Base-by-base conservation (phyloP, 1,140 invertebrate genomes). In the Hermetia illucens region DNA sequence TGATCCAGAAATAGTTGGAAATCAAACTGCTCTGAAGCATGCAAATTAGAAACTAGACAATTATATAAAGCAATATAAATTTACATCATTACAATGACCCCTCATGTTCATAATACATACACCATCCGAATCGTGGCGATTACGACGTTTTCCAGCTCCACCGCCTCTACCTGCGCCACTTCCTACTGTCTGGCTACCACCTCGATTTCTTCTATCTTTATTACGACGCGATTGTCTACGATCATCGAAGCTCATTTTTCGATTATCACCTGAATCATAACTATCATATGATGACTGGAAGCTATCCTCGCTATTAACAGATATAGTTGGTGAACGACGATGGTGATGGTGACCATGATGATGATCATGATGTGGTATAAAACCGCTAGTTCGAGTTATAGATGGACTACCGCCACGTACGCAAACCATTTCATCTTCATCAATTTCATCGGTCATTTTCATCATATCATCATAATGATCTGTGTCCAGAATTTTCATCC, bases 351-450 rank as follows among this genome's bases (percentile, higher is more conserved):
- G 44, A 5, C 42, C 42, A 12, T 40, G 31, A 36, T 37, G 19
- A 19, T 21, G 16, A 35, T 4, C 24, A 9, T 27, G 8, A 27
- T 8, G 24, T 27, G 24, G 24, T 27, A 27, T 8, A 27, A 27
- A 8, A 27, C 24, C 24, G 8, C 24, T n/a, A 6, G 27, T 25
- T 33, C 12, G 31, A 45, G 43, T 51, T 51, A 60, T 5, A 44
- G 44, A 31, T 6, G 73, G 74, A 34, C 72, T 75, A 21, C 77
- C 80, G 34, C 82, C 81, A 27, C 82, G 66, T 5, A 84, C 69
- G 55, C 79, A 82, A 49, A 85, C 62, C 74, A 82, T 77, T 52
- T 84, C 80, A 46, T 75, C 77, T 49, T 86, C 81, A 53, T 81
- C 77, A 34, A 79, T 70, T 43, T 76, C 74, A 27, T 27, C 24